Evolutionary conservation across 2,888 invertebrate species (phyloP), one percentile per base, ranked within the genome.

Genomic region (Agrypnus murinus): DNA sequence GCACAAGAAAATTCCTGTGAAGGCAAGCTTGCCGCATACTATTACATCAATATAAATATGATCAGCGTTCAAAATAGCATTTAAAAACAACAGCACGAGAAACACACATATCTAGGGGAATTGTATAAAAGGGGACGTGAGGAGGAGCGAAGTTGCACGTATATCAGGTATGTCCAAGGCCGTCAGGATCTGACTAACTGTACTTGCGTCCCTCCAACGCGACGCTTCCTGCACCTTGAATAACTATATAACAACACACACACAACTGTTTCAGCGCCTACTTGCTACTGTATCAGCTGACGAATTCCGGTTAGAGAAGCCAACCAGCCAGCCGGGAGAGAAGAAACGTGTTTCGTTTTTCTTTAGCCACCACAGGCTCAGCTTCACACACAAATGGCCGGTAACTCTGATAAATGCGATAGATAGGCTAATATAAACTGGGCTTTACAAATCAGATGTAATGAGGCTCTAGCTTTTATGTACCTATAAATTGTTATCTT

Each of bases 221-320:
- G 60, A 43, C 46, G 72, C 72, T 72, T 72, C 72, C 69, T 69
- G 69, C 65, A 72, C 72, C 53, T 63, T 50, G 72, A 63, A 64
- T 64, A 72, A 71, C 50, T 65, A 62, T 34, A n/a, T n/a, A n/a
- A n/a, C n/a, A n/a, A n/a, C n/a, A n/a, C n/a, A 60, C 45, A 66
- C 38, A 53, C 66, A 58, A 71, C 53, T 63, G 71, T 67, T 57
- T 58, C 43, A 65, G 65, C 69, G 59, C 69, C 65, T 59, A 60
- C 65, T 38, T 46, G 55, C 65, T 60, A 65, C 69, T 40, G 65
- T 65, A 48, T 58, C 57, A 63, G 45, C 63, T 68, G 53, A 69
- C 58, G 40, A 64, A 69, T 65, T 69, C 65, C 69, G 64, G 58
- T 69, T 59, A 45, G 53, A 43, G 38, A 50, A 32, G 46, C 31